Evolutionary conservation across 2,797 vertebrate genomes (phyloP).

Genomic region (Psittacula derbiana): DNA sequence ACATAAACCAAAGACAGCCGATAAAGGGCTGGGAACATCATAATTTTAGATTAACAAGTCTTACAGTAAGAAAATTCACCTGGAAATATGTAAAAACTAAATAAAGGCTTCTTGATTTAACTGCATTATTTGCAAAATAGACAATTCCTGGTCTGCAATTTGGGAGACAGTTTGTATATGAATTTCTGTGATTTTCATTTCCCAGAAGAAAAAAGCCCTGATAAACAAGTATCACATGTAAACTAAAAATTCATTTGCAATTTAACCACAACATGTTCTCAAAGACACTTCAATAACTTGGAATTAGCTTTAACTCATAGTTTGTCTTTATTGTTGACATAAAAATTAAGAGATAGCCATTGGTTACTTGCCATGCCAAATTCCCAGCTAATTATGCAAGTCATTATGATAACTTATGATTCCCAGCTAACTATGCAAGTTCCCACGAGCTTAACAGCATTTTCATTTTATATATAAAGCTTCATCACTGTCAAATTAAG

Average conservation of each 20-base stretch:
- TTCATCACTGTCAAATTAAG: slow-evolving; percentile 24
- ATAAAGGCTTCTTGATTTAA: neutral
- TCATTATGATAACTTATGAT: neutral
- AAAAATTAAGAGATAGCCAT: neutral
- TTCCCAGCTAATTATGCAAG: neutral
- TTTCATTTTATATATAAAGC: neutral
- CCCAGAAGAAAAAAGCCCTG: neutral
- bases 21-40: neutral
- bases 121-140: neutral
- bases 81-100: neutral
- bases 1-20: neutral
- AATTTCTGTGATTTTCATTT: neutral
- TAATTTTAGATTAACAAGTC: accelerated
- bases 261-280: neutral
- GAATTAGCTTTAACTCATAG: neutral
- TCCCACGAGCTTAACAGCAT: neutral
- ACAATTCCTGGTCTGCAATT: neutral
- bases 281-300: neutral
- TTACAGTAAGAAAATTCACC: neutral
- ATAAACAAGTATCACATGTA: neutral
- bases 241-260: neutral
- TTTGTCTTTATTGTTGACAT: neutral
- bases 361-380: neutral
- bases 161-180: neutral
- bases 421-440: neutral